Evolutionary conservation across 1,140 invertebrate species (phyloP).

Genomic region (Tyrophagus putrescentiae): DNA sequence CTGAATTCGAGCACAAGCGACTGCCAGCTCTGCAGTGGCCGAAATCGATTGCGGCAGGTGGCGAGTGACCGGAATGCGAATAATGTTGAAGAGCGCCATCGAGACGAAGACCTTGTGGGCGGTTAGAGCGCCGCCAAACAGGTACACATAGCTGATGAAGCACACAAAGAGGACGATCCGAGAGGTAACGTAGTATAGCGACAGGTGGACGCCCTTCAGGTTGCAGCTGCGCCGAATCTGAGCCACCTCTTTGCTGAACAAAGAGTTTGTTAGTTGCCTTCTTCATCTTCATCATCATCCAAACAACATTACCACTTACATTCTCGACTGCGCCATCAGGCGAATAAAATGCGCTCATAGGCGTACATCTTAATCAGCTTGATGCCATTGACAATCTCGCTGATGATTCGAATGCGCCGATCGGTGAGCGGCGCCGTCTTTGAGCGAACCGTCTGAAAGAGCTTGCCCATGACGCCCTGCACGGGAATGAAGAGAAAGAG

Average conservation of each 20-base stretch:
- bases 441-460: constrained; percentile 33
- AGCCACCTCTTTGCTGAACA: constrained; percentile 48
- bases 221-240: constrained; percentile 50
- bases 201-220: constrained; percentile 49
- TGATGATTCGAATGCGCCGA: constrained; percentile 67
- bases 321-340: constrained; percentile 43
- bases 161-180: constrained; percentile 55
- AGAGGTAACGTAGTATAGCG: constrained; percentile 37
- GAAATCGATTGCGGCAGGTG: constrained; percentile 53
- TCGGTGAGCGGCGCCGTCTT: constrained; percentile 57
- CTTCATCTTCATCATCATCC: background rate
- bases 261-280: background rate
- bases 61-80: constrained; percentile 48
- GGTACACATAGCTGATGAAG: constrained; percentile 49
- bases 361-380: constrained; percentile 63
- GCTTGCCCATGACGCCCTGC: constrained; percentile 21
- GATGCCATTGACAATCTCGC: constrained; percentile 75
- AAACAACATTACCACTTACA: constrained; percentile 31
- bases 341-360: constrained; percentile 61
- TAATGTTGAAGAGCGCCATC: constrained; percentile 51
- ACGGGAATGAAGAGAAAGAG: constrained; percentile 23
- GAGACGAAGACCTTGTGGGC: constrained; percentile 59
- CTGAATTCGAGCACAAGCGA: constrained; percentile 46
- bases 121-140: constrained; percentile 46
- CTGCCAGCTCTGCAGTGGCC: constrained; percentile 33